Base-by-base conservation (phyloP, 2,888 invertebrate species). In the Cosmopolites sordidus region DNA sequence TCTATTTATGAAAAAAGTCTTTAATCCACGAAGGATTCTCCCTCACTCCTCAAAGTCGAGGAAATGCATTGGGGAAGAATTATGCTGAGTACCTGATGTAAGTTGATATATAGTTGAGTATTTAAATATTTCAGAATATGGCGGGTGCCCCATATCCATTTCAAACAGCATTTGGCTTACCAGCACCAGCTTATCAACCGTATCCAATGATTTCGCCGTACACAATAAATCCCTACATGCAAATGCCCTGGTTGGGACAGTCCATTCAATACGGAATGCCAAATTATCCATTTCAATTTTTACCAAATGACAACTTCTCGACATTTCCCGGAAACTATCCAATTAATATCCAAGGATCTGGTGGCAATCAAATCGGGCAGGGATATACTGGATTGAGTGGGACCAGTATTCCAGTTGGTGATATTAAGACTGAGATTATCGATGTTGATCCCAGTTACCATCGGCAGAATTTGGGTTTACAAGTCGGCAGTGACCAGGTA, bases 371-470 rank as follows among this genome's bases (percentile, higher is more conserved):
- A 18, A 4, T 8, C 30, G 43, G 43, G n/a, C 1, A n/a, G n/a
- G n/a, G n/a, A n/a, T n/a, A n/a, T n/a, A n/a, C n/a, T n/a, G n/a
- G n/a, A n/a, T n/a, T n/a, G n/a, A n/a, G n/a, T n/a, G n/a, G 1
- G n/a, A 8, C n/a, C n/a, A n/a, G 6, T 11, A 60, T 63, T 42
- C 62, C 62, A 8, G 62, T 58, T 22, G 58, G 60, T 1, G 54
- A 62, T 43, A 50, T 66, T 8, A 60, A 62, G 27, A 61, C 63
- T 1, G 67, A 68, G 54, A 65, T 66, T 16, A 59, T 68, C 22
- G 68, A 67, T 43, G 60, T 66, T 1, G 59, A 62, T 16, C 60
- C 60, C 16, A 54, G 58, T 29, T 43, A 50, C 18, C 59, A 60
- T 27, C 53, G 57, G 39, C 46, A 51, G 38, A 15, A 57, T 27